These are phyloP conservation scores for Yponomeuta cagnagella DNA, from an alignment of 2,888 invertebrate species.

Conservation along the genomic window DNA sequence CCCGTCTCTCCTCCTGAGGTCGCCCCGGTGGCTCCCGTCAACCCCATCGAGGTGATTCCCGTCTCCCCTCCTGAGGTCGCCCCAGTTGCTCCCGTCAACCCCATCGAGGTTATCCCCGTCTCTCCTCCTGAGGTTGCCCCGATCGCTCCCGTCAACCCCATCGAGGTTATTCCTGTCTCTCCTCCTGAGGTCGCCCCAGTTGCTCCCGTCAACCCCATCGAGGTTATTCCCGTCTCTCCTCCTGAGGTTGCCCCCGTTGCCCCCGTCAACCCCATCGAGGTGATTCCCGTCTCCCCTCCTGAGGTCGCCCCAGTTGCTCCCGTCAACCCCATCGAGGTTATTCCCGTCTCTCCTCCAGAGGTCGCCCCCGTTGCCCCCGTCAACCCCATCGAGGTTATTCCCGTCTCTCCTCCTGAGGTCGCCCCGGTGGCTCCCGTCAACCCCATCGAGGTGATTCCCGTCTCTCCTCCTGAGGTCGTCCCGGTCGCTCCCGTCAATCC, in stretches of 20 bases:
- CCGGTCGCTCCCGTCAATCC: constrained; percentile 17
- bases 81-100: constrained; percentile 19
- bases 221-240: not conserved
- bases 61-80: constrained; percentile 19
- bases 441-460: constrained; percentile 14
- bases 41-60: constrained; percentile 15
- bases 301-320: constrained; percentile 8
- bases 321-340: not conserved
- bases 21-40: constrained; percentile 15
- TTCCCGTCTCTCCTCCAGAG: too few relatives aligned
- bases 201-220: constrained; percentile 4
- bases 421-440: not conserved
- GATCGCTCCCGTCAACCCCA: constrained; percentile 13
- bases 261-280: not conserved
- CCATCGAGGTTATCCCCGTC: too few relatives aligned
- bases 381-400: too few relatives aligned
- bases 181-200: constrained; percentile 5
- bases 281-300: not conserved
- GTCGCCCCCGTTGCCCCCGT: too few relatives aligned
- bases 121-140: constrained; percentile 28
- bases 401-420: too few relatives aligned
- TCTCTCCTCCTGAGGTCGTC: constrained; percentile 15
- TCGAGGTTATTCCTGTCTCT: constrained; percentile 19
- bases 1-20: constrained; percentile 12
- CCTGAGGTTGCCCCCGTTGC: not conserved